Base-by-base conservation (phyloP, 2,888 invertebrate species). In the Macaria liturata region DNA sequence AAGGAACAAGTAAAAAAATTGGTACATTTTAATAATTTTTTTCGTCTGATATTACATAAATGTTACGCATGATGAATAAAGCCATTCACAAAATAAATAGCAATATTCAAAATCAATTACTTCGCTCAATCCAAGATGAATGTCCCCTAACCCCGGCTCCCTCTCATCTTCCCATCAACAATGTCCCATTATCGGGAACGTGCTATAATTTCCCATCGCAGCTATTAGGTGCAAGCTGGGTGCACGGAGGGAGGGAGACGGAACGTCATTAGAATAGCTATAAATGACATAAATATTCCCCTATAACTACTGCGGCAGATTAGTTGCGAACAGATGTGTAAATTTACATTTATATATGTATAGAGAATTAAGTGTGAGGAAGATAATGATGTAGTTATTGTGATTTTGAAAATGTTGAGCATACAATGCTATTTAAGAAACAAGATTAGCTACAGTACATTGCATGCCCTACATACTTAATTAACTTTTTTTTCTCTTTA, bases 241-340 rank as follows among this genome's bases (percentile, higher is more conserved):
- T 20, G 20, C 20, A 20, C 2, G 20, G 20, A 53, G 40, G 46
- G 37, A 43, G 43, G 50, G 46, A 45, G 53, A 49, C 49, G 42
- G 44, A 46, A 49, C 54, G 43, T 45, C 47, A 45, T 58, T 46
- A 54, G 40, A 51, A 51, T 46, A 31, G 42, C 48, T 20, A 40
- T 52, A 57, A 57, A 57, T 48, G 57, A 45, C 44, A 57, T 49
- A 52, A 45, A 57, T 48, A 42, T 43, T 9, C 31, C 51, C 51
- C 49, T 43, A 30, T 9, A 32, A 30, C 32, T 45, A n/a, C 9
- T 9, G 20, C 9, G 9, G 9, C 50, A 34, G 50, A 50, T 7
- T 30, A 20, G 9, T 31, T 4, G 20, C 3, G 5, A 3, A 20
- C 43, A 44, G 50, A 50, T 43, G 32, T 3, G 31, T 4, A 44